phyloP scores from a whole-genome alignment of 2,888 invertebrate genomes.

The Cheiracanthium punctorium region DNA sequence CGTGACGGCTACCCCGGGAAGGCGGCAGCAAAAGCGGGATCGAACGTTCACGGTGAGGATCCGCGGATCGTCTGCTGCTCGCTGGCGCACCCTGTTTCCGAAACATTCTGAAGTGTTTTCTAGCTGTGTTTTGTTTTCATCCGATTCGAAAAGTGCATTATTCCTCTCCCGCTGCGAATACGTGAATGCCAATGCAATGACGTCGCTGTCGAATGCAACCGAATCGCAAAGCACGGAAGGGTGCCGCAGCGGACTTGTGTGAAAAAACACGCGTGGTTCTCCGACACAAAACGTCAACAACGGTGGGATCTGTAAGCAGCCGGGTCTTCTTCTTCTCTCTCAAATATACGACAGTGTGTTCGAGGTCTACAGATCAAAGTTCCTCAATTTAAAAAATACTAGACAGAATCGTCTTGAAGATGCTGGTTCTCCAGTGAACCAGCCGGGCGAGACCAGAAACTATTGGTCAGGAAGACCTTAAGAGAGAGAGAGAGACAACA shows the following conservation, averaged over 20 bases:
- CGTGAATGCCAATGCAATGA: background rate
- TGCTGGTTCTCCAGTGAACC: background rate
- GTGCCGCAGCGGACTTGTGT: constrained; percentile 1
- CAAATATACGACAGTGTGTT: too few relatives aligned
- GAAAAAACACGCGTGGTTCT: background rate
- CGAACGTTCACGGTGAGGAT: constrained; percentile 62
- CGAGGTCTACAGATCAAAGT: background rate
- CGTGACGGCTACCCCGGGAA: constrained; percentile 51
- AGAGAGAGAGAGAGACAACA: background rate
- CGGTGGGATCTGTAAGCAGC: too few relatives aligned
- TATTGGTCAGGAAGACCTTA: background rate
- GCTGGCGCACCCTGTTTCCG: constrained; percentile 27
- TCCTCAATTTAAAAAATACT: background rate
- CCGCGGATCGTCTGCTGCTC: constrained; percentile 51
- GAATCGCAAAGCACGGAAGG: background rate
- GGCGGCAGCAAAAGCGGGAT: constrained; percentile 66
- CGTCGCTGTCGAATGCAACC: background rate
- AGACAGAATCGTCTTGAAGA: background rate
- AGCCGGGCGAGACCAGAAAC: background rate
- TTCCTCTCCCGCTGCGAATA: background rate
- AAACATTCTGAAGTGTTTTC: background rate
- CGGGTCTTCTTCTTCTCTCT: too few relatives aligned
- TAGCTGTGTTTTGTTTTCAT: background rate
- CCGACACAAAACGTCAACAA: background rate
- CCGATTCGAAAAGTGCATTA: background rate